Conservation (phyloP, 2,113 vertebrate genomes). For the Chauna torquata region DNA sequence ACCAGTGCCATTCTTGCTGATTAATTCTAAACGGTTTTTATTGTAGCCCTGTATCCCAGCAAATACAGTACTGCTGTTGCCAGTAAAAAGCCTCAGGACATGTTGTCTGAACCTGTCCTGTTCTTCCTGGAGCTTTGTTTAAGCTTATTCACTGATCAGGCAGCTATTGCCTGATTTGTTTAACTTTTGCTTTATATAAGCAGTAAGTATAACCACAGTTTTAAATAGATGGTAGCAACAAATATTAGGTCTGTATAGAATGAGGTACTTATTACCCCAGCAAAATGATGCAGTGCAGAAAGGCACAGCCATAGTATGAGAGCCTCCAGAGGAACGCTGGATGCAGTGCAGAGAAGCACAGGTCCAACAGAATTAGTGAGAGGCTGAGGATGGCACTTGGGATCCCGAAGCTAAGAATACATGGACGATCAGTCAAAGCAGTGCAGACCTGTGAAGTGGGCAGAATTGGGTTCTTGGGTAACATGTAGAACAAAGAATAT, state of each 20-base stretch:
- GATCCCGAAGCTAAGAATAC: background rate
- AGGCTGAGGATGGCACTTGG: background rate
- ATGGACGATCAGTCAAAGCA: background rate
- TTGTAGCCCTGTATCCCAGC: background rate
- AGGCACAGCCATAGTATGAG: background rate
- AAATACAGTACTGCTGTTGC: background rate
- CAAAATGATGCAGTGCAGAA: accelerated
- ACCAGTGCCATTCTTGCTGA: background rate
- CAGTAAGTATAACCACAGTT: background rate
- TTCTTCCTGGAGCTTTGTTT: background rate
- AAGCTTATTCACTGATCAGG: background rate
- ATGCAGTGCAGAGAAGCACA: background rate
- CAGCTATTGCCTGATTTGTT: background rate
- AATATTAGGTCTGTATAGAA: background rate
- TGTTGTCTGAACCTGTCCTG: background rate
- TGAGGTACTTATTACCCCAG: accelerated
- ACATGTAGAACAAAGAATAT: background rate
- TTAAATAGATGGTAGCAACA: background rate
- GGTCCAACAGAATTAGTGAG: background rate
- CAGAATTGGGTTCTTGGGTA: background rate
- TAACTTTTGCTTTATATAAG: background rate
- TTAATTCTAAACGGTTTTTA: background rate
- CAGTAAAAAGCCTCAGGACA: background rate
- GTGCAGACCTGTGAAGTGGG: background rate
- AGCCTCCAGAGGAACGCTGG: background rate